A percentile compares a stretch with the other conserved stretches of the same genome.
phyloP scores from a whole-genome alignment of 2,797 vertebrate species.

The Spinibarbus caldwelli region DNA sequence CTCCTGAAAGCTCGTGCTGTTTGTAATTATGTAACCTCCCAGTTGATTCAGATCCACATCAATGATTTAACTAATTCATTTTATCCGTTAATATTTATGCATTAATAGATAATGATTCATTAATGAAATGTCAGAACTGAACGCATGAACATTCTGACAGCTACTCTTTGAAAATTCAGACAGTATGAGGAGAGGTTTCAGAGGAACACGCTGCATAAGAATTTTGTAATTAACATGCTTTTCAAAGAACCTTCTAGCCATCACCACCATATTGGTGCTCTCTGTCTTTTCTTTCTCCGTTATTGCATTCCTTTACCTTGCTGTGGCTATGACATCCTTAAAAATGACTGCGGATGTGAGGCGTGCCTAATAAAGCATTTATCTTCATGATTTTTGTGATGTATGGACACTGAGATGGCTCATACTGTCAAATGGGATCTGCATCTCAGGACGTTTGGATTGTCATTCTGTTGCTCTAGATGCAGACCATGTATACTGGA shows the following conservation, averaged over 20 bases:
- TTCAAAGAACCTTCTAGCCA: conserved; percentile 65
- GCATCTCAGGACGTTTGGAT: conserved; percentile 30
- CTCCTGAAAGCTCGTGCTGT: conserved; percentile 63
- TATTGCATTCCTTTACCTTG: conserved; percentile 16
- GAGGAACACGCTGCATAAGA: conserved; percentile 74
- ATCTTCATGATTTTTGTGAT: conserved; percentile 38
- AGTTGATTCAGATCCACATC: conserved; percentile 76
- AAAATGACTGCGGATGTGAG: conserved; percentile 39
- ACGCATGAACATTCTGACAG: conserved; percentile 78
- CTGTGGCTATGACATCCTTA: conserved; percentile 20
- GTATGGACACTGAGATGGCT: conserved; percentile 26
- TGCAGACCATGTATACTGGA: conserved; percentile 25
- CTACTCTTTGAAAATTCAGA: conserved; percentile 55
- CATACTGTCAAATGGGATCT: conserved; percentile 29
- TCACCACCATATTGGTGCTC: conserved; percentile 55
- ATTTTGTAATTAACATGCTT: conserved; percentile 73
- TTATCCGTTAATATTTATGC: conserved; percentile 82
- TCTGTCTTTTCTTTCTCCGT: neutral
- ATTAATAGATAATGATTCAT: conserved; percentile 78
- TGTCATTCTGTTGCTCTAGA: conserved; percentile 35
- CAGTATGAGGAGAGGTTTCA: conserved; percentile 70
- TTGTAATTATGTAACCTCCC: conserved; percentile 65
- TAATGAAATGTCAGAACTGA: conserved; percentile 79
- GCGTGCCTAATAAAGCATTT: conserved; percentile 28
- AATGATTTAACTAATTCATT: conserved; percentile 81